Evolutionary conservation across 2,113 vertebrate species (phyloP).

Genomic region (Phocoena sinus): DNA sequence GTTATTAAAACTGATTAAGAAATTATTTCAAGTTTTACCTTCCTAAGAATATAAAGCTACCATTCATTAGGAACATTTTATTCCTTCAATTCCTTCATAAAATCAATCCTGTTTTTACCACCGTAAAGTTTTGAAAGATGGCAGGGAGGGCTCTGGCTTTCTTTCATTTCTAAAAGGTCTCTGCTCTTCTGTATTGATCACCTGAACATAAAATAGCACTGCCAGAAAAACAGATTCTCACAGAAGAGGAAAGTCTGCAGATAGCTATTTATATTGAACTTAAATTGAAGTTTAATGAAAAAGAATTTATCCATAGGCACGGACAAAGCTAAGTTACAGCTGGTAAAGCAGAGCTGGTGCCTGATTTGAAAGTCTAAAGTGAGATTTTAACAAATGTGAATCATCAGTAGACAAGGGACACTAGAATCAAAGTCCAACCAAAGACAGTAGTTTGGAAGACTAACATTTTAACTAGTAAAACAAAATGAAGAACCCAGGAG

Average conservation of each 20-base stretch:
- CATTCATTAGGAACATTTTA: constrained; percentile 3
- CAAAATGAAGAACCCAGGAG: background rate
- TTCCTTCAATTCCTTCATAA: background rate
- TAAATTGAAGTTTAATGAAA: background rate
- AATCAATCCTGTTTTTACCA: background rate
- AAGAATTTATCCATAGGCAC: background rate
- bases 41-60: background rate
- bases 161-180: background rate
- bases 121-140: background rate
- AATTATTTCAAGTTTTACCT: constrained; percentile 40
- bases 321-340: background rate
- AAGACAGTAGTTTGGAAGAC: background rate
- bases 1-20: background rate
- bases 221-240: constrained; percentile 9
- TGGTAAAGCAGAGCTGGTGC: background rate
- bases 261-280: background rate
- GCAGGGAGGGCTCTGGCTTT: background rate
- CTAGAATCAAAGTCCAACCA: background rate
- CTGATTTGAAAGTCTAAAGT: background rate
- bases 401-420: background rate
- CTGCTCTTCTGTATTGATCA: background rate
- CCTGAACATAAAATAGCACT: background rate
- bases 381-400: background rate
- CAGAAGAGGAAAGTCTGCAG: background rate
- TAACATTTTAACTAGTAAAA: constrained; percentile 14